Percentiles rank a stretch among this genome's conserved stretches.
phyloP scores from a whole-genome alignment of 1,140 invertebrate species.

The Nephila pilipes region DNA sequence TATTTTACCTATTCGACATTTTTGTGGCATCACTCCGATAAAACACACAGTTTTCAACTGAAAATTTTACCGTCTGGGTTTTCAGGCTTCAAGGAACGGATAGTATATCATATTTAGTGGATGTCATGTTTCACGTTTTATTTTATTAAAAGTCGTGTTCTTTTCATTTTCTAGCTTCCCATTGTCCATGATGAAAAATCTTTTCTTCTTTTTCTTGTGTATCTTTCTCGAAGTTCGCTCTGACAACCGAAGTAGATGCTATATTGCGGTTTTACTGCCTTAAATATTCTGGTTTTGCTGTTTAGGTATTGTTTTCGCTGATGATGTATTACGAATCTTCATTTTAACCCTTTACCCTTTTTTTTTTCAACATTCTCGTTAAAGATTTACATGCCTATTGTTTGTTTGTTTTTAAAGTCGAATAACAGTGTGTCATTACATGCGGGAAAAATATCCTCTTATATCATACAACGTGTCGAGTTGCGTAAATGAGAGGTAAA shows the following conservation, averaged over 20 bases:
- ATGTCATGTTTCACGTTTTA: background rate
- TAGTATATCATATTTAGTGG: background rate
- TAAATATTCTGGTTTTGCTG: background rate
- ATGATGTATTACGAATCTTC: background rate
- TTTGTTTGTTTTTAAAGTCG: background rate
- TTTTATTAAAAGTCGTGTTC: background rate
- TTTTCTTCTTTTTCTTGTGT: background rate
- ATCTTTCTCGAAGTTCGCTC: background rate
- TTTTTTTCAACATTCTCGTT: background rate
- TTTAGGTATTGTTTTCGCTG: background rate
- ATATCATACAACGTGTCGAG: background rate
- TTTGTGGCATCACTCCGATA: background rate
- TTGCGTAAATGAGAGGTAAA: background rate
- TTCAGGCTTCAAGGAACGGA: background rate
- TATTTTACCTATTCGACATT: background rate
- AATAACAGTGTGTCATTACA: background rate
- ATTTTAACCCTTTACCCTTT: background rate
- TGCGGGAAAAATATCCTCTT: background rate
- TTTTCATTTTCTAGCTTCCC: background rate
- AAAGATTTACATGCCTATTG: conserved; percentile 10
- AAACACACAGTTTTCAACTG: background rate
- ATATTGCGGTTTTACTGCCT: background rate
- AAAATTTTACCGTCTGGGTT: background rate
- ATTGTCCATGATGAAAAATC: background rate
- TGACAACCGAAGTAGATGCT: background rate